Evolutionary conservation across 1,140 invertebrate species (phyloP).

Genomic region (Capitella teleta): DNA sequence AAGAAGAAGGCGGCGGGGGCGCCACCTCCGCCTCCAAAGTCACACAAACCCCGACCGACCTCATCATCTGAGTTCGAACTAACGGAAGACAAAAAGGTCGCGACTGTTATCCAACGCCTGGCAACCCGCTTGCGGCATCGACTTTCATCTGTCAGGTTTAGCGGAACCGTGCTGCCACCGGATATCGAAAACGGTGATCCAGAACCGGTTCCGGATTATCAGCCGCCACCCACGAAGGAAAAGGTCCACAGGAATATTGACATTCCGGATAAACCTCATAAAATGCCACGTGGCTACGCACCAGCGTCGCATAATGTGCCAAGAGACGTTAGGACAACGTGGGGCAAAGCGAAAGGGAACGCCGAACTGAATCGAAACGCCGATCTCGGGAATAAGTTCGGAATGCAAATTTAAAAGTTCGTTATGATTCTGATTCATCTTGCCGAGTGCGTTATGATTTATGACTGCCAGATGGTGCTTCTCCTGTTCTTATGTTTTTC

Average conservation of each 20-base stretch:
- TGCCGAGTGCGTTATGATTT: too few relatives aligned
- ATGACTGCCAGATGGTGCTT: too few relatives aligned
- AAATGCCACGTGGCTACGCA: neutral
- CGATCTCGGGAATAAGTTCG: too few relatives aligned
- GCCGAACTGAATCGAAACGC: too few relatives aligned
- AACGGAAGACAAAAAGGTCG: neutral
- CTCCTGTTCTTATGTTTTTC: too few relatives aligned
- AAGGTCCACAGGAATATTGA: neutral
- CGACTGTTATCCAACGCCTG: neutral
- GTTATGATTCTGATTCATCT: too few relatives aligned
- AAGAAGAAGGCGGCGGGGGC: too few relatives aligned
- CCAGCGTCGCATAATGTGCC: conserved; percentile 3
- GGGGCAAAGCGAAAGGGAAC: too few relatives aligned
- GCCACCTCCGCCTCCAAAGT: too few relatives aligned
- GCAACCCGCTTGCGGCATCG: neutral
- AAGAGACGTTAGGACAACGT: neutral
- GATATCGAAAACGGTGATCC: neutral
- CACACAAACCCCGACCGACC: too few relatives aligned
- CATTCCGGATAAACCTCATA: neutral
- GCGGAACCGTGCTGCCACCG: neutral
- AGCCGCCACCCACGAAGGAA: neutral
- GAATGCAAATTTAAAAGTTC: too few relatives aligned
- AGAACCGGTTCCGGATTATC: neutral
- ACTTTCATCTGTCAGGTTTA: neutral
- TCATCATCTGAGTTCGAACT: neutral